phyloP scores from a whole-genome alignment of 2,888 invertebrate species.

The Hemicrepidius hirtus region DNA sequence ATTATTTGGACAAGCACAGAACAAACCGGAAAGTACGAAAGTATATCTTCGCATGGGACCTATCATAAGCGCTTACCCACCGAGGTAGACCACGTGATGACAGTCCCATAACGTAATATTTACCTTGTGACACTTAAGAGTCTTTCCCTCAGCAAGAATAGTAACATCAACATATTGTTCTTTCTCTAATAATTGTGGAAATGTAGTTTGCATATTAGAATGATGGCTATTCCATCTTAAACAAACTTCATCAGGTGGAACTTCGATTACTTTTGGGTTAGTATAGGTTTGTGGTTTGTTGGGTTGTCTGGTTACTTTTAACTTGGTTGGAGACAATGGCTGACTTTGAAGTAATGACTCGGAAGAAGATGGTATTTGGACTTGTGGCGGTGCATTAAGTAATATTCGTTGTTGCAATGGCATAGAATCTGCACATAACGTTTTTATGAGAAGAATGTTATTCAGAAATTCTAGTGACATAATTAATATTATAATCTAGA shows the following conservation, averaged over 20 bases:
- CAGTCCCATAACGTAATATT: background rate
- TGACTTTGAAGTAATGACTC: constrained; percentile 61
- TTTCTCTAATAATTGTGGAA: constrained; percentile 72
- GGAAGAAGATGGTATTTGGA: constrained; percentile 31
- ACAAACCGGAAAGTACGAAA: too few species aligned
- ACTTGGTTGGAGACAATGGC: constrained; percentile 67
- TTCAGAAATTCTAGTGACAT: too few species aligned
- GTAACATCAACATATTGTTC: constrained; percentile 76
- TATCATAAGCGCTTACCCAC: background rate
- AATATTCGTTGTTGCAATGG: constrained; percentile 63
- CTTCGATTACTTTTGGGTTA: constrained; percentile 30
- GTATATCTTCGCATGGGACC: too few species aligned
- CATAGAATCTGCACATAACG: constrained; percentile 62
- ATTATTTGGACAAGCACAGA: too few species aligned
- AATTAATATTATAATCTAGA: too few species aligned
- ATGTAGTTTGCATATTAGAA: constrained; percentile 74
- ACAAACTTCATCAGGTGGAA: constrained; percentile 68
- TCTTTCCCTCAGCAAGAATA: constrained; percentile 74
- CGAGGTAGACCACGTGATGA: too few species aligned
- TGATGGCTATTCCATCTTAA: constrained; percentile 76
- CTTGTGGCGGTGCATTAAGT: constrained; percentile 26
- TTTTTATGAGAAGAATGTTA: background rate
- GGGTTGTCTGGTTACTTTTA: constrained; percentile 66
- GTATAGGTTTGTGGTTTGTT: constrained; percentile 41
- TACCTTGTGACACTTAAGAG: constrained; percentile 75